Conservation (phyloP, 2,888 invertebrate species). For the Corythucha ciliata region DNA sequence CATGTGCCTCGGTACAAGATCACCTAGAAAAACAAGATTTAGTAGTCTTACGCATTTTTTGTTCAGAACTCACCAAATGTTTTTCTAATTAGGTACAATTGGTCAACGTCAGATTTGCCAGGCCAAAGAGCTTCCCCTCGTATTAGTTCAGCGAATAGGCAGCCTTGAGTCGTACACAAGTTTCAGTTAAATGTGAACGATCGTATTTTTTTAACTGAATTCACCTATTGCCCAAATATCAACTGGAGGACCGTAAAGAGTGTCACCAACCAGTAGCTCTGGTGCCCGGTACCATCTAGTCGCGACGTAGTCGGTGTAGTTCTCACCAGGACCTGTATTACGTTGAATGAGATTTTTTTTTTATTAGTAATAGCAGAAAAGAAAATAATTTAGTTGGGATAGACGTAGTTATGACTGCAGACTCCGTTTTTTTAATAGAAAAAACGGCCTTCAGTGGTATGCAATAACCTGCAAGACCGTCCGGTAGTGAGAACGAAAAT, state of each 20-base stretch:
- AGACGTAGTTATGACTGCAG: too few relatives aligned
- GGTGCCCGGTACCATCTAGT: slow-evolving; percentile 98
- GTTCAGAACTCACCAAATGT: too few relatives aligned
- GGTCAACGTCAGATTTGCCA: slow-evolving; percentile 97
- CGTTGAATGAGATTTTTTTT: too few relatives aligned
- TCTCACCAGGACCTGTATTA: slow-evolving; percentile 85
- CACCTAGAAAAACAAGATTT: slow-evolving; percentile 48
- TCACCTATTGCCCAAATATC: slow-evolving; percentile 96
- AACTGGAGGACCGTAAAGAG: slow-evolving; percentile 80
- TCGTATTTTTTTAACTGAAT: slow-evolving; percentile 1
- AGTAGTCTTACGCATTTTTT: slow-evolving; percentile 3
- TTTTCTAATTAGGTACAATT: slow-evolving; percentile 87
- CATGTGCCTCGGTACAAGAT: slow-evolving; percentile 86
- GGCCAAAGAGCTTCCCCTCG: slow-evolving; percentile 94
- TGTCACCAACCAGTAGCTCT: slow-evolving; percentile 93
- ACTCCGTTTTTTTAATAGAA: too few relatives aligned
- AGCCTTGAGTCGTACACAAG: slow-evolving; percentile 48
- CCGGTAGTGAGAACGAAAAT: not conserved
- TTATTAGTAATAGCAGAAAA: too few relatives aligned
- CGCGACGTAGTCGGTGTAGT: slow-evolving; percentile 98
- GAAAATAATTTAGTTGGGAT: too few relatives aligned
- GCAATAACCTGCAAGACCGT: too few relatives aligned
- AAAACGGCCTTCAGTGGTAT: too few relatives aligned
- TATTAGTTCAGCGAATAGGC: slow-evolving; percentile 78
- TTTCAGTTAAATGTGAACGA: not conserved